A percentile compares a stretch with the other conserved stretches of the same genome.
Conservation (phyloP, 2,888 invertebrate species). For the Chirona hameri region DNA sequence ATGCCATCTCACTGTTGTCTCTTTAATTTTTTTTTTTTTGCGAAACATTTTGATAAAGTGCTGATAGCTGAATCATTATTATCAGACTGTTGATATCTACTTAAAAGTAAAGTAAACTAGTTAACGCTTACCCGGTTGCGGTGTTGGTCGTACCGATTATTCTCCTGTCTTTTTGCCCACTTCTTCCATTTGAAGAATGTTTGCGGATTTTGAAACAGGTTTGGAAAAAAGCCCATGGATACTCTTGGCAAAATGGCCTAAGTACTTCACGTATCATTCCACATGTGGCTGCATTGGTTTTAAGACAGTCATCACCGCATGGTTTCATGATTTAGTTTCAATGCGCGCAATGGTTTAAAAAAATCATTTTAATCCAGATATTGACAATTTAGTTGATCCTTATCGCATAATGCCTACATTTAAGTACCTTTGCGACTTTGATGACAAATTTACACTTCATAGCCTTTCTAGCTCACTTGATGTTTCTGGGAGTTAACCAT, state of each 20-base stretch:
- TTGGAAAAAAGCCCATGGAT: constrained; percentile 27
- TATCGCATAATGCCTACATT: no score
- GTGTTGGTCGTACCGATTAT: background rate
- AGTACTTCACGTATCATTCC: background rate
- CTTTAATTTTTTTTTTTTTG: no score
- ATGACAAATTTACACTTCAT: no score
- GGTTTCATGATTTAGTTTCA: background rate
- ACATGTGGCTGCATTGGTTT: background rate
- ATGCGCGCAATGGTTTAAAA: background rate
- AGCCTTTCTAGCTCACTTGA: no score
- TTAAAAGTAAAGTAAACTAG: background rate
- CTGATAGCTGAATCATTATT: no score
- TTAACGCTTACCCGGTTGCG: background rate
- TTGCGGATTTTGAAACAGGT: constrained; percentile 11
- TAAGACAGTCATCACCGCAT: background rate
- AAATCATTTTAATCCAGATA: background rate
- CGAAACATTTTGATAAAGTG: no score
- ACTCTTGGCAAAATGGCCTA: background rate
- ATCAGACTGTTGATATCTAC: background rate
- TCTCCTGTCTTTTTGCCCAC: constrained; percentile 4
- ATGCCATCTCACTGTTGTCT: no score
- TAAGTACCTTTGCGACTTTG: background rate
- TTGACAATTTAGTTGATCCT: background rate
- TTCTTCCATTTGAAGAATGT: background rate
- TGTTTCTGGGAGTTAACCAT: background rate